These are phyloP conservation scores for Catharus fuscescens DNA, from an alignment of 2,113 vertebrate species.

Conservation along the genomic window DNA sequence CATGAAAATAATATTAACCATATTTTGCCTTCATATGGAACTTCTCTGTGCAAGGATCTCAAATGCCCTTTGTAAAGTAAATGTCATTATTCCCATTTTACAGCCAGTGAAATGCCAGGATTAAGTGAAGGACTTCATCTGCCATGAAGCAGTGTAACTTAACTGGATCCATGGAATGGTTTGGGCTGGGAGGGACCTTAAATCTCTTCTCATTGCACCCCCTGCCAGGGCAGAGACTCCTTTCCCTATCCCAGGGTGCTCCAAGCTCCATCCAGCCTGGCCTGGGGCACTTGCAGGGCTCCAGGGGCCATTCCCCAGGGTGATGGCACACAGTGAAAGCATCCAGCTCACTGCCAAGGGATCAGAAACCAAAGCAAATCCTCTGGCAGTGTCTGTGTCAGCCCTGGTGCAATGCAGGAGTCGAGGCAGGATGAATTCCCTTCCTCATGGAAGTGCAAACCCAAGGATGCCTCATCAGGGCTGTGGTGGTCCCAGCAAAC, in stretches of 20 bases:
- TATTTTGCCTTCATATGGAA: neutral
- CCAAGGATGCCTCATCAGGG: neutral
- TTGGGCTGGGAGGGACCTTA: neutral
- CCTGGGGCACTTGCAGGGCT: neutral
- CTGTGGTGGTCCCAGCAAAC: neutral
- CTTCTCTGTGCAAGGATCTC: neutral
- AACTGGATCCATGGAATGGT: neutral
- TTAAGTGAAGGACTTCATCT: neutral
- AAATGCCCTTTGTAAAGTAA: neutral
- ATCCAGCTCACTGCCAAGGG: neutral
- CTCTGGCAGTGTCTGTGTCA: neutral
- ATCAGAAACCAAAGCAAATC: neutral
- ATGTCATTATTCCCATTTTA: neutral
- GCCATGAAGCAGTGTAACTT: fast-evolving
- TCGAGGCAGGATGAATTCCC: neutral
- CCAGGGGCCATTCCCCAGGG: neutral
- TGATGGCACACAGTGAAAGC: fast-evolving
- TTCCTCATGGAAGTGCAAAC: neutral
- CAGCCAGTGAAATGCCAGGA: neutral
- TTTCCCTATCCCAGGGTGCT: neutral
- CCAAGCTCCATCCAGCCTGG: neutral
- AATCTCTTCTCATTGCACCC: neutral
- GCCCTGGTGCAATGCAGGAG: neutral
- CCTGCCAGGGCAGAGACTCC: neutral
- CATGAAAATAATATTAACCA: slow-evolving; percentile 31